These are phyloP conservation scores for Orgyia antiqua DNA, from an alignment of 2,888 invertebrate genomes.

Conservation along the genomic window DNA sequence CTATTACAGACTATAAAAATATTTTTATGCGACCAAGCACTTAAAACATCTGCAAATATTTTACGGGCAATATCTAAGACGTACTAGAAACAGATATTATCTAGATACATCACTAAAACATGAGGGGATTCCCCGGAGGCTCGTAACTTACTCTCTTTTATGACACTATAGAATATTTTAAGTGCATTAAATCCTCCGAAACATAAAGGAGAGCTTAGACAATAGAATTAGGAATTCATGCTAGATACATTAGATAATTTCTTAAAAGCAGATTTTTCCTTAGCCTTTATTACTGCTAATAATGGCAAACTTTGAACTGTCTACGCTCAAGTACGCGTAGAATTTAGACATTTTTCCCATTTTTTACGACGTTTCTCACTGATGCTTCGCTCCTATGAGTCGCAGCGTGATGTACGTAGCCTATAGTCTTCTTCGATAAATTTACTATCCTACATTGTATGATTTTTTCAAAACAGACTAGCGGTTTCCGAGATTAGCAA, in stretches of 20 bases:
- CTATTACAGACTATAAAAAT: constrained; percentile 3
- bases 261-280: too few relatives aligned
- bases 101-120: constrained; percentile 25
- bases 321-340: too few relatives aligned
- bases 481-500: too few relatives aligned
- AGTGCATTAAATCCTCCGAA: constrained; percentile 51
- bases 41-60: constrained; percentile 7
- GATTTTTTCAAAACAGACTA: too few relatives aligned
- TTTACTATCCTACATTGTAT: too few relatives aligned
- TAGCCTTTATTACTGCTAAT: too few relatives aligned
- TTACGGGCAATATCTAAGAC: constrained; percentile 7
- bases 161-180: constrained; percentile 68
- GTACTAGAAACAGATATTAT: constrained; percentile 10
- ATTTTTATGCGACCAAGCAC: constrained; percentile 3
- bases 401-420: too few relatives aligned
- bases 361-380: too few relatives aligned
- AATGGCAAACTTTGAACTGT: too few relatives aligned
- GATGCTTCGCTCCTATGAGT: too few relatives aligned
- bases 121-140: constrained; percentile 35
- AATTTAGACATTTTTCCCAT: too few relatives aligned
- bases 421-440: too few relatives aligned
- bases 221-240: constrained; percentile 29
- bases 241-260: constrained; percentile 32
- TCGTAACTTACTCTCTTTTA: constrained; percentile 62
- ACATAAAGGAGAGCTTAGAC: constrained; percentile 18